Evolutionary conservation across 2,888 invertebrate species (phyloP), one percentile per base, ranked within the genome.

Genomic region (Callimorpha dominula): DNA sequence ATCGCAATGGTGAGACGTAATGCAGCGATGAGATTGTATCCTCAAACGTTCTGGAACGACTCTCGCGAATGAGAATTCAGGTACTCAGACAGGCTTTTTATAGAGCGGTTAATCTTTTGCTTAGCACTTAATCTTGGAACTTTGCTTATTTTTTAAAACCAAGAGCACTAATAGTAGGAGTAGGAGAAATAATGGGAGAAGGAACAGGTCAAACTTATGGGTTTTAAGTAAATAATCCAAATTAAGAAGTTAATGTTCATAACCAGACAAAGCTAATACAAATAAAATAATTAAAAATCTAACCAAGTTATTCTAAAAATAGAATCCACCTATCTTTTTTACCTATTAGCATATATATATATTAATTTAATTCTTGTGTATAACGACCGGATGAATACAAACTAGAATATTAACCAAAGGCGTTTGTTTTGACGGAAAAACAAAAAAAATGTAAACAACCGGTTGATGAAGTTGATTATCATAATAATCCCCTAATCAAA

Each of bases 391-490:
- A 69, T 50, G 84, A 78, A 77, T 81, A 81, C 74, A 69, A 83
- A 84, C 82, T 63, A 73, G 17, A 60, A 60, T 69, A 84, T 75
- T 81, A 80, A 72, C 76, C 79, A 77, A 81, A 81, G 68, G 67
- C 63, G 42, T 73, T 78, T 80, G 77, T 80, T 78, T 78, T 78
- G 76, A 77, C 68, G 74, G 74, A 79, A 75, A 68, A 74, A 73
- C 65, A 73, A 81, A 87, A 82, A 85, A 87, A 87, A 81, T 74
- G 81, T 87, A 89, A 89, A 87, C 86, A 89, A 79, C 50, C 70
- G 73, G 80, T 74, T 79, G 78, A 77, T 79, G 78, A 77, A 60
- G 67, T 72, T 63, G 60, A 87, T 90, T 87, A 88, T 74, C 88
- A 89, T 89, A 88, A 82, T 81, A 86, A 83, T 76, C 77, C 80